Conservation (phyloP, 1,140 invertebrate species). For the Vanessa atalanta region DNA sequence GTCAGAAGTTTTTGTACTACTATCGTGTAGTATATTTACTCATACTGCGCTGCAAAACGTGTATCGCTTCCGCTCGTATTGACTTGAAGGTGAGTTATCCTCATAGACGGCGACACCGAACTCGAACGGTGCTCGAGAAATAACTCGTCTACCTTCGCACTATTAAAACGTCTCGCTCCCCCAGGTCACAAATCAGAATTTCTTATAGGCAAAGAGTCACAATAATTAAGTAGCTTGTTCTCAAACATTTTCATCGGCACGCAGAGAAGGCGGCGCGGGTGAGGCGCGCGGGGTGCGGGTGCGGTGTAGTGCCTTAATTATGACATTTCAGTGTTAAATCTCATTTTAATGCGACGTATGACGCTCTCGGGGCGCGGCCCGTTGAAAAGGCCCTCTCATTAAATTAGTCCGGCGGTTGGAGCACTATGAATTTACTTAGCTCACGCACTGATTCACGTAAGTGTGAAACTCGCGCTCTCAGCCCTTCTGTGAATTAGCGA, state of each 20-base stretch:
- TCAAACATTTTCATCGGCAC: conserved; percentile 47
- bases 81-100: background rate
- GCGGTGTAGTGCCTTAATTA: conserved; percentile 69
- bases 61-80: background rate
- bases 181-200: conserved; percentile 39
- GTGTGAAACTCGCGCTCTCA: conserved; percentile 75
- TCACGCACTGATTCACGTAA: conserved; percentile 74
- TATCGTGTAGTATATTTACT: background rate
- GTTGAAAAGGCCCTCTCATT: conserved; percentile 75
- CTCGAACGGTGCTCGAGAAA: conserved; percentile 1
- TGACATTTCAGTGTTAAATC: conserved; percentile 74
- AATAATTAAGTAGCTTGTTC: conserved; percentile 56
- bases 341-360: conserved; percentile 69
- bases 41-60: background rate
- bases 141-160: conserved; percentile 15
- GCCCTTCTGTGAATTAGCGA: conserved; percentile 69
- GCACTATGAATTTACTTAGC: conserved; percentile 71
- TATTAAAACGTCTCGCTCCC: conserved; percentile 44
- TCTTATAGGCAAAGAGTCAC: conserved; percentile 51
- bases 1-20: conserved; percentile 10
- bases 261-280: conserved; percentile 34
- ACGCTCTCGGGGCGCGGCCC: conserved; percentile 56
- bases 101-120: background rate
- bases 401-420: conserved; percentile 76
- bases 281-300: conserved; percentile 30